These are phyloP conservation scores for Pedetes capensis DNA, from an alignment of 2,113 vertebrate genomes.

Conservation along the genomic window DNA sequence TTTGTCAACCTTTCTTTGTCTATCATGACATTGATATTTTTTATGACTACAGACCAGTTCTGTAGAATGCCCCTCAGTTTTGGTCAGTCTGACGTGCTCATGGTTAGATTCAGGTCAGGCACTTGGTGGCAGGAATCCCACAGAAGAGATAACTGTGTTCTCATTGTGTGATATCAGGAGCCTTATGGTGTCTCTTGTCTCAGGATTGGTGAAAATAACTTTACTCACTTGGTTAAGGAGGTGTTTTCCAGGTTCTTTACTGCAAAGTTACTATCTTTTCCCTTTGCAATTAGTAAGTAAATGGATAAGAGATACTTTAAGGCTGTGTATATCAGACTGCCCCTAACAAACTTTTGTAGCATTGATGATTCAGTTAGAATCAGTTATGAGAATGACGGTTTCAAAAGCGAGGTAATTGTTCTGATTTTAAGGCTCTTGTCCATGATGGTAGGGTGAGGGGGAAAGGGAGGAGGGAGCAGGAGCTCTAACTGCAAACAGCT, in stretches of 20 bases:
- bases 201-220: not conserved
- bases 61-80: not conserved
- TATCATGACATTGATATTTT: not conserved
- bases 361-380: not conserved
- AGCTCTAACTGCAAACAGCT: not conserved
- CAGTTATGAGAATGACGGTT: not conserved
- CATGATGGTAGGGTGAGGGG: not conserved
- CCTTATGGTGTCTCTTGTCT: not conserved
- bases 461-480: not conserved
- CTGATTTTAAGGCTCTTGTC: constrained; percentile 15
- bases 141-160: not conserved
- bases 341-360: not conserved
- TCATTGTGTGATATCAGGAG: not conserved
- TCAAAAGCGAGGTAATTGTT: not conserved
- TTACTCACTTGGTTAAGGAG: not conserved
- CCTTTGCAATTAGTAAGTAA: not conserved
- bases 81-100: not conserved
- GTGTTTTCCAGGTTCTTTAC: not conserved
- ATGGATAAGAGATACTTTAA: not conserved
- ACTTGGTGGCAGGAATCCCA: not conserved
- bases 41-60: not conserved
- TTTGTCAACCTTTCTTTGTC: not conserved
- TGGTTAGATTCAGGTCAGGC: not conserved
- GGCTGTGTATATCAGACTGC: not conserved
- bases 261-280: not conserved